Evolutionary conservation across 2,797 vertebrate genomes (phyloP).

Genomic region (Crax fasciolata): DNA sequence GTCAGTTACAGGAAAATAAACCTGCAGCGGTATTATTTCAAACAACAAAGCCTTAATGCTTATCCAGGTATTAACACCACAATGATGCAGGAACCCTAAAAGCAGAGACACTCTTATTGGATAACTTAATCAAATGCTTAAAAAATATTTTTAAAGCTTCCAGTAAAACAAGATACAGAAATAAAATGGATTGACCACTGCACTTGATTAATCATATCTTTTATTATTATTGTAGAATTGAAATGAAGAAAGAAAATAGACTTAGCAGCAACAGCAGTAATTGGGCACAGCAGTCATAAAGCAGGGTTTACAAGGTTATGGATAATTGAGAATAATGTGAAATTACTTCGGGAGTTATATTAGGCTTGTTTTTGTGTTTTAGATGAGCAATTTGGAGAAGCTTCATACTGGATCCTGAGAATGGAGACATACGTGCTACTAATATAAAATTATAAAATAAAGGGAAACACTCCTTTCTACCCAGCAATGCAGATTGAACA

Average conservation of each 20-base stretch:
- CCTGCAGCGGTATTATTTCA: not conserved
- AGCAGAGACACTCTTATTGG: not conserved
- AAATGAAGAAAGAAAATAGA: not conserved
- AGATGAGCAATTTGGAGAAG: not conserved
- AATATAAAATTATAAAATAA: not conserved
- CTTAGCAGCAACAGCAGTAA: not conserved
- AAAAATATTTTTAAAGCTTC: not conserved
- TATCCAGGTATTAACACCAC: not conserved
- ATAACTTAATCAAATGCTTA: not conserved
- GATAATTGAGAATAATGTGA: not conserved
- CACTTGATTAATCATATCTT: not conserved
- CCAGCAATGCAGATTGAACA: not conserved
- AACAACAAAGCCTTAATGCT: slow-evolving; percentile 15
- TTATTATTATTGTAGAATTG: not conserved
- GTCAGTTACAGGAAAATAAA: slow-evolving; percentile 1
- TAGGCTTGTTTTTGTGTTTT: not conserved
- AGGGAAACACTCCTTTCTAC: not conserved
- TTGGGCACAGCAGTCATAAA: slow-evolving; percentile 1
- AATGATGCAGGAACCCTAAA: not conserved
- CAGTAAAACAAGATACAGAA: not conserved
- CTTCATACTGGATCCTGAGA: not conserved
- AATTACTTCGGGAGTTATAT: not conserved
- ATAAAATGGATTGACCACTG: not conserved
- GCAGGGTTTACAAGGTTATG: not conserved
- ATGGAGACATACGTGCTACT: not conserved